Base-by-base conservation (phyloP, 1,140 invertebrate species). In the Leptestheria dahalacensis region DNA sequence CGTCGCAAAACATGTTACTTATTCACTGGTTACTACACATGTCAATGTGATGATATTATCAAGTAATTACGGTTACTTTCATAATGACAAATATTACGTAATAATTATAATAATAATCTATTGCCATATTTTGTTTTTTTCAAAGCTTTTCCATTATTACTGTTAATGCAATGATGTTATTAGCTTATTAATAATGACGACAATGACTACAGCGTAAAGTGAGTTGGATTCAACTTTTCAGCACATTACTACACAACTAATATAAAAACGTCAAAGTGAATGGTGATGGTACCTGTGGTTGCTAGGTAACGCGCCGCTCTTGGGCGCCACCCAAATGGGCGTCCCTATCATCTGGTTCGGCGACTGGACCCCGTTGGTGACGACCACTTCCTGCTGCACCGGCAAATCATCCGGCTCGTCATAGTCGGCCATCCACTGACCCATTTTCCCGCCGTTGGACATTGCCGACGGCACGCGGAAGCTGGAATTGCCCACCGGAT, bases 241-340 rank as follows among this genome's bases (percentile, higher is more conserved):
- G n/a, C n/a, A n/a, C n/a, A n/a, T n/a, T n/a, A n/a, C n/a, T n/a
- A n/a, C n/a, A n/a, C n/a, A n/a, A n/a, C n/a, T n/a, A n/a, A n/a
- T n/a, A n/a, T n/a, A n/a, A n/a, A n/a, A n/a, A n/a, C n/a, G n/a
- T n/a, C n/a, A n/a, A n/a, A n/a, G n/a, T n/a, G n/a, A n/a, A n/a
- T n/a, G n/a, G n/a, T n/a, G n/a, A n/a, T n/a, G 6, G 23, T 29
- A 55, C 53, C 53, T 29, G 33, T 55, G 26, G 26, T 20, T 55
- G 28, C 33, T 55, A 15, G 53, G 53, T 20, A 55, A 6, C 15
- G 53, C 18, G 12, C 26, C 53, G 33, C 53, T 55, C 26, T 55
- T 55, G 3, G 53, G 53, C 21, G 33, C 33, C 33, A 29, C 33
- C 53, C 53, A 55, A 28, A 55, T 21, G 15, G 53, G 53, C 1